These are phyloP conservation scores for Linhomoeus sp. DNA, from an alignment of 2,888 invertebrate species.

Conservation along the genomic window DNA sequence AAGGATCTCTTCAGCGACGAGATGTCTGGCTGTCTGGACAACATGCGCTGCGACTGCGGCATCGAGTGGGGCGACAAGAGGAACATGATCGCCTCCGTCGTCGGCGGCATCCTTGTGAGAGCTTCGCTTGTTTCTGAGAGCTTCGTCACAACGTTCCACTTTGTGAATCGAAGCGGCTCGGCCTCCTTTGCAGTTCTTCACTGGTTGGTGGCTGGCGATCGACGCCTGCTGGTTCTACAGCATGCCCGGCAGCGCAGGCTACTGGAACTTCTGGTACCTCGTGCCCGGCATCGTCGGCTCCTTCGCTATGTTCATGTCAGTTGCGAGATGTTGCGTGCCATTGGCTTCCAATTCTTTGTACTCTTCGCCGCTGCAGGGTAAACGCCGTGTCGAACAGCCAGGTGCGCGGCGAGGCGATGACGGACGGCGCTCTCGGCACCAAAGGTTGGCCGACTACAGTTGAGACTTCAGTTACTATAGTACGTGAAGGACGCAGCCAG, in stretches of 20 bases:
- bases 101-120: constrained; percentile 61
- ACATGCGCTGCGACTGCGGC: constrained; percentile 15
- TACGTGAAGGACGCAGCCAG: too few species aligned
- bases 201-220: constrained; percentile 95
- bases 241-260: constrained; percentile 14
- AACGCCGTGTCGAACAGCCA: constrained; percentile 89
- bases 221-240: constrained; percentile 67
- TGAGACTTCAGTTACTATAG: too few species aligned
- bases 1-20: too few species aligned
- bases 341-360: not conserved
- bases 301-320: constrained; percentile 72
- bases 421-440: constrained; percentile 40
- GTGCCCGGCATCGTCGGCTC: constrained; percentile 86
- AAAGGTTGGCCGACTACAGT: constrained; percentile 46
- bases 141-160: too few species aligned
- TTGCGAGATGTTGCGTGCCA: constrained; percentile 8
- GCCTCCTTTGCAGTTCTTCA: constrained; percentile 68
- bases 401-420: constrained; percentile 43
- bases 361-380: constrained; percentile 40
- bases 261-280: constrained; percentile 47
- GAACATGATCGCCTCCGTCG: constrained; percentile 62
- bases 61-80: constrained; percentile 61
- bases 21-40: constrained; percentile 20
- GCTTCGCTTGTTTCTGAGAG: too few species aligned
- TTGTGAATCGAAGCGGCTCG: too few species aligned